A percentile compares a stretch with the other conserved stretches of the same genome.
These are phyloP conservation scores for Monopis laevigella DNA, from an alignment of 2,888 invertebrate species.

Conservation along the genomic window DNA sequence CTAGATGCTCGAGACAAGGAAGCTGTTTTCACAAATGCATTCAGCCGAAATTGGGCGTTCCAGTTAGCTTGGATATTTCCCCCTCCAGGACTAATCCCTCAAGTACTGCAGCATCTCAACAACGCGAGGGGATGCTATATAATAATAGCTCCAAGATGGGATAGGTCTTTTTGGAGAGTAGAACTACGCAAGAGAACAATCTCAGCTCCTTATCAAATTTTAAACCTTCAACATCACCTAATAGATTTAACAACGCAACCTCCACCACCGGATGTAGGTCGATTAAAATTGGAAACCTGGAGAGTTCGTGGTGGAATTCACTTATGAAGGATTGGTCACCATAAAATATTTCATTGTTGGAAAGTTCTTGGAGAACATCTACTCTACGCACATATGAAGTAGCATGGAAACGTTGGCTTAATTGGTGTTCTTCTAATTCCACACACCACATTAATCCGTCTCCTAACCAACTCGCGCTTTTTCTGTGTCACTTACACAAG, in stretches of 20 bases:
- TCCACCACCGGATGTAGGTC: slow-evolving; percentile 10
- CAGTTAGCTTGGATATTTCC: slow-evolving; percentile 21
- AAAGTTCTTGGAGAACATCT: background rate
- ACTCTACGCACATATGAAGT: slow-evolving; percentile 7
- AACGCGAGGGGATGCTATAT: slow-evolving; percentile 18
- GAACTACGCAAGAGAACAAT: slow-evolving; percentile 18
- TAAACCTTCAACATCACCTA: slow-evolving; percentile 8
- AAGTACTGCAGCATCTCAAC: slow-evolving; percentile 20
- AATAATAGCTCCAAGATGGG: slow-evolving; percentile 19
- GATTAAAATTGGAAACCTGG: slow-evolving; percentile 9
- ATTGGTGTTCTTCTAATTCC: slow-evolving; percentile 1
- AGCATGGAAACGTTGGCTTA: slow-evolving; percentile 4
- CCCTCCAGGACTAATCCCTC: slow-evolving; percentile 21
- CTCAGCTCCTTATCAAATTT: slow-evolving; percentile 14
- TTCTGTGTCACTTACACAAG: background rate
- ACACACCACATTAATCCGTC: background rate
- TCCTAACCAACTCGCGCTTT: background rate
- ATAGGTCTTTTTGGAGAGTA: slow-evolving; percentile 21
- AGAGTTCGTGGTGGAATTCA: background rate
- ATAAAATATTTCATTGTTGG: background rate
- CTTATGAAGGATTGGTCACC: background rate
- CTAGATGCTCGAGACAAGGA: no score
- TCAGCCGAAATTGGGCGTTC: slow-evolving; percentile 21
- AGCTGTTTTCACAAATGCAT: slow-evolving; percentile 19
- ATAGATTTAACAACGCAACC: slow-evolving; percentile 9